A percentile compares a stretch with the other conserved stretches of the same genome.
phyloP scores from a whole-genome alignment of 1,140 invertebrate genomes.

The Nasonia giraulti region DNA sequence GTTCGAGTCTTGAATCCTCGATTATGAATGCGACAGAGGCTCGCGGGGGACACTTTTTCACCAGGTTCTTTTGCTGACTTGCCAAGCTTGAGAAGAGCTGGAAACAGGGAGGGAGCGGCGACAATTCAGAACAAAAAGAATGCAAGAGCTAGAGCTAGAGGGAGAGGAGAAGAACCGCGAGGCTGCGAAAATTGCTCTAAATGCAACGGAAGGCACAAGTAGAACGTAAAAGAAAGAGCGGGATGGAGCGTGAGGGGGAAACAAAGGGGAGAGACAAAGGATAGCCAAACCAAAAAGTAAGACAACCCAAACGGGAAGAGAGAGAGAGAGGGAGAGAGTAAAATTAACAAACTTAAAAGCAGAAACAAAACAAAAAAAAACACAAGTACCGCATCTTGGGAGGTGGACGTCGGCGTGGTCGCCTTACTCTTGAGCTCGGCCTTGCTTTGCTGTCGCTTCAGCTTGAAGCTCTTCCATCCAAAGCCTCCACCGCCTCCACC shows the following conservation, averaged over 20 bases:
- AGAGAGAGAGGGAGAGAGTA: not conserved
- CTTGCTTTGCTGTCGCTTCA: conserved; percentile 87
- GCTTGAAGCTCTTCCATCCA: conserved; percentile 82
- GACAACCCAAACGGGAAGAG: not conserved
- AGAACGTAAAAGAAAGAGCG: not conserved
- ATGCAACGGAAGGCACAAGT: conserved; percentile 4
- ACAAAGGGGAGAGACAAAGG: not conserved
- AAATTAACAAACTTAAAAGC: not conserved
- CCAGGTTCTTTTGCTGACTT: conserved; percentile 31
- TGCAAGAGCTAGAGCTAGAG: not conserved
- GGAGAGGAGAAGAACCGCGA: not conserved
- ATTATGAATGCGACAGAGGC: conserved; percentile 8
- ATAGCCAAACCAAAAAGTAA: conserved; percentile 2
- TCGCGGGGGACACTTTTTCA: conserved; percentile 31
- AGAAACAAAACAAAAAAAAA: conserved; percentile 47
- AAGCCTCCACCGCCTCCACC: not conserved
- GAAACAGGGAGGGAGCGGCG: not conserved
- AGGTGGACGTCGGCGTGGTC: conserved; percentile 68
- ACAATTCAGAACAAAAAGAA: not conserved
- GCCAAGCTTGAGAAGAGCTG: conserved; percentile 5
- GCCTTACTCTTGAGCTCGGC: conserved; percentile 84
- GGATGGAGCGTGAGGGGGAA: not conserved
- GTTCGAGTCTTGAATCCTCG: not conserved
- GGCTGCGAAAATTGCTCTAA: conserved; percentile 19
- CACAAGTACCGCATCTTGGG: conserved; percentile 72